Evolutionary conservation across 2,113 vertebrate species (phyloP), one percentile per base, ranked within the genome.

Genomic region (Nettapus auritus): DNA sequence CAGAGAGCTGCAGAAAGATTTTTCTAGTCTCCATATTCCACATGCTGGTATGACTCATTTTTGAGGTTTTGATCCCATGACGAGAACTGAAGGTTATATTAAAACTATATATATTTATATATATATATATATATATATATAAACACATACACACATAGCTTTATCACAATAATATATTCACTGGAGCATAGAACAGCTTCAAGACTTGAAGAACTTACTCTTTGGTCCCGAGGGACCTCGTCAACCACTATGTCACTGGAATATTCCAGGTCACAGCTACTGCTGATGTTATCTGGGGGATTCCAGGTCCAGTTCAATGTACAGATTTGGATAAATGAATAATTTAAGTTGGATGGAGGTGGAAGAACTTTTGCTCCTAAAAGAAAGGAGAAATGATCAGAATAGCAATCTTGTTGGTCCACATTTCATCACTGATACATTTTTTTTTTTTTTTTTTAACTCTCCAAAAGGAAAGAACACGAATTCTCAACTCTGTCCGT

Each of bases 281-380:
- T 63, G n/a, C 70, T 88, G 25, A 92, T 1, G 0, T 80, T 68
- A 55, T 74, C 66, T 0, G 84, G 86, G 13, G 94, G 73, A 23
- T 25, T 69, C 97, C 96, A 97, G 0, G 78, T 93, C 93, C 96
- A 94, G 25, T 88, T 95, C 76, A 97, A n/a, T 31, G 77, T 89
- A 55, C 97, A 97, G 17, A 80, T 87, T 40, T 86, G 79, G 29
- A 88, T 66, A 63, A 97, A 55, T 0, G 76, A 76, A 42, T 96
- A 96, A 18, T 5, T 17, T 70, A 97, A 62, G 52, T 88, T 95
- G 53, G 97, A 89, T 7, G 94, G 96, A 74, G 88, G 62, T 7
- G 90, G 90, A 53, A 93, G 84, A 78, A 57, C 20, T 74, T 89
- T 55, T 74, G 25, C 36, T 80, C 46, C 94, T 96, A 71, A 42